Conservation (phyloP, 2,797 vertebrate species). For the Lepilemur ruficaudatus region DNA sequence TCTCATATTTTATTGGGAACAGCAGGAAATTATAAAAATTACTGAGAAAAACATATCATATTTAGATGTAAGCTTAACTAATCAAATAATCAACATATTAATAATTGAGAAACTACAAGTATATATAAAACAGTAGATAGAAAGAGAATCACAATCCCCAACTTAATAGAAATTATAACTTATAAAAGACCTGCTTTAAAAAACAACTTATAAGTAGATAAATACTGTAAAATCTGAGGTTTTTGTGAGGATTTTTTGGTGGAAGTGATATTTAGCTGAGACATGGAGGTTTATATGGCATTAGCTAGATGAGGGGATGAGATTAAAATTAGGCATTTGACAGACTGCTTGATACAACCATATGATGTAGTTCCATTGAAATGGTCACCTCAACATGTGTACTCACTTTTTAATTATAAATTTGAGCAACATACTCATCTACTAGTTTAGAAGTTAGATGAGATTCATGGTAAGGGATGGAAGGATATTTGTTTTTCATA, state of each 20-base stretch:
- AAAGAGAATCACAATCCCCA: neutral
- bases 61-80: neutral
- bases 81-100: neutral
- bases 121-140: neutral
- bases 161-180: neutral
- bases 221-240: neutral
- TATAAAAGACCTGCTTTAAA: neutral
- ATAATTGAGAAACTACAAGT: neutral
- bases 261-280: neutral
- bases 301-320: neutral
- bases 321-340: neutral
- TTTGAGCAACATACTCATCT: neutral
- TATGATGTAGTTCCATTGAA: neutral
- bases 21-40: neutral
- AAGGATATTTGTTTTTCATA: neutral
- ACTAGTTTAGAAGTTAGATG: neutral
- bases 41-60: neutral
- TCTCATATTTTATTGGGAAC: neutral
- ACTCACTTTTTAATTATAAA: neutral
- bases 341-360: neutral
- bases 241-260: neutral
- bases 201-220: neutral
- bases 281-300: neutral
- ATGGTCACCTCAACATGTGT: accelerated
- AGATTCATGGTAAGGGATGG: neutral